A percentile compares a stretch with the other conserved stretches of the same genome.
These are phyloP conservation scores for Solenopsis invicta DNA, from an alignment of 1,140 invertebrate genomes.

Conservation along the genomic window DNA sequence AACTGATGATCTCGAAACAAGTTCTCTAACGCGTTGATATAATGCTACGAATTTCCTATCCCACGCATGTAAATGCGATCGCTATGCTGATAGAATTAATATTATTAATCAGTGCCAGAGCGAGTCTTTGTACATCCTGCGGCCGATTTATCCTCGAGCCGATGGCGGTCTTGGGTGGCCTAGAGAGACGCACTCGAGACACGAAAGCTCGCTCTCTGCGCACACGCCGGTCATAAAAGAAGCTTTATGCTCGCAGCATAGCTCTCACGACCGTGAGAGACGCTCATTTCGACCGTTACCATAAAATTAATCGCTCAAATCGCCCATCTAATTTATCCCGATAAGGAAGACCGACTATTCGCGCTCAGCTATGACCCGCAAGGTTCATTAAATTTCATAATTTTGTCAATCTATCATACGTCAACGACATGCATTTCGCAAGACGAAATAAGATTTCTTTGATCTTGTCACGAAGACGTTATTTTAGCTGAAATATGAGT, in stretches of 20 bases:
- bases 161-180: conserved; percentile 57
- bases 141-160: conserved; percentile 20
- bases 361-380: neutral
- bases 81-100: conserved; percentile 4
- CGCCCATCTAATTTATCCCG: conserved; percentile 44
- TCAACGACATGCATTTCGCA: conserved; percentile 7
- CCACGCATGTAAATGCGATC: neutral
- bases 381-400: conserved; percentile 12
- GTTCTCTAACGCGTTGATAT: neutral
- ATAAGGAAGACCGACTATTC: conserved; percentile 12
- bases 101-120: conserved; percentile 19
- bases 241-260: conserved; percentile 58
- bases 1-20: neutral
- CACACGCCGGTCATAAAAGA: conserved; percentile 49
- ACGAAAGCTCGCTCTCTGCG: conserved; percentile 36
- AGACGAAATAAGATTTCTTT: neutral
- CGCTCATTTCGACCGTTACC: conserved; percentile 43
- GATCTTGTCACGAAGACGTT: neutral
- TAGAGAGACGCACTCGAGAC: conserved; percentile 42
- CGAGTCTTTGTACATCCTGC: conserved; percentile 19
- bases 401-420: conserved; percentile 2
- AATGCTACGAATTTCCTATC: neutral
- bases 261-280: conserved; percentile 47
- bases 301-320: conserved; percentile 68
- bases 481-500: neutral